phyloP scores from a whole-genome alignment of 2,797 vertebrate species.

The Trematomus bernacchii region DNA sequence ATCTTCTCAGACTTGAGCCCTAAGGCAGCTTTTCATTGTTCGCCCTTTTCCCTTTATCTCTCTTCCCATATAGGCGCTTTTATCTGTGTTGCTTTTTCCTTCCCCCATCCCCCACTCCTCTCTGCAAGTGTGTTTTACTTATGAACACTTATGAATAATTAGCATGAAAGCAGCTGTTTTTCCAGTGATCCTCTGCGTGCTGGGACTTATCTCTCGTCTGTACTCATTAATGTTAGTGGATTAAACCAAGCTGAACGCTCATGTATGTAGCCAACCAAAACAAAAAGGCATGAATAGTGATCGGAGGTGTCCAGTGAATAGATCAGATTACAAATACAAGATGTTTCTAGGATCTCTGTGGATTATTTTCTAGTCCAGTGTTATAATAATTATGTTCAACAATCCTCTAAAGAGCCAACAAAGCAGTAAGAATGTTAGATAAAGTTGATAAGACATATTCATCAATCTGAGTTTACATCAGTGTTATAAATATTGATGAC shows the following conservation, averaged over 20 bases:
- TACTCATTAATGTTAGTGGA: neutral
- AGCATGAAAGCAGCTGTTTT: conserved; percentile 31
- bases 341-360: neutral
- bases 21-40: conserved; percentile 34
- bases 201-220: conserved; percentile 18
- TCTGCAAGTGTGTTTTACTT: conserved; percentile 1
- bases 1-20: conserved; percentile 10
- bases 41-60: neutral
- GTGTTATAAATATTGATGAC: no score
- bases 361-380: neutral
- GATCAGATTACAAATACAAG: neutral
- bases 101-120: neutral
- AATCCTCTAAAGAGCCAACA: neutral
- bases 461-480: no score
- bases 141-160: conserved; percentile 11
- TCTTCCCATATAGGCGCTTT: neutral
- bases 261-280: neutral
- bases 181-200: neutral
- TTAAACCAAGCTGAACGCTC: neutral
- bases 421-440: neutral
- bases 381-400: neutral
- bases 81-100: neutral
- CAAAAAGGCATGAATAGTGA: neutral
- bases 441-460: neutral
- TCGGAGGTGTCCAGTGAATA: no score